These are phyloP conservation scores for Notothenia rossii DNA, from an alignment of 2,113 vertebrate species.

Conservation along the genomic window DNA sequence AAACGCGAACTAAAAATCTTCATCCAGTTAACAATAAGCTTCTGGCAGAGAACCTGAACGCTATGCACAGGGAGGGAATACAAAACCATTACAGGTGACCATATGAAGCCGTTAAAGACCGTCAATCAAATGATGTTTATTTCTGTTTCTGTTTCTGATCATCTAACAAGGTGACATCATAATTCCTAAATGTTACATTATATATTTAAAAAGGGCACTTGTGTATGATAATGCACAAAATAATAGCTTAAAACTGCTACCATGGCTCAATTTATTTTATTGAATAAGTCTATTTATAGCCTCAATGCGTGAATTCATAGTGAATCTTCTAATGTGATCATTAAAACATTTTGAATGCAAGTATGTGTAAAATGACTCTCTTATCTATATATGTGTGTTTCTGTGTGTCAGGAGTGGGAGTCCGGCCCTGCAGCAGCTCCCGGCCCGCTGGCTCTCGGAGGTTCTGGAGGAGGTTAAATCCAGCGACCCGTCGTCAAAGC, in stretches of 20 bases:
- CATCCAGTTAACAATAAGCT: too few relatives aligned
- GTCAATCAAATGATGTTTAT: too few relatives aligned
- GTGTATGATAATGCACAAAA: not conserved
- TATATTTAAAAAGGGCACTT: not conserved
- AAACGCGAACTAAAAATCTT: too few relatives aligned
- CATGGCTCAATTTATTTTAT: not conserved
- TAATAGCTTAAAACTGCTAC: not conserved
- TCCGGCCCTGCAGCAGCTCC: conserved; percentile 87
- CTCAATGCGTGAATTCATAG: not conserved
- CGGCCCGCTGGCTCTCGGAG: conserved; percentile 88
- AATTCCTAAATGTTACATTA: not conserved
- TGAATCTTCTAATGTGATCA: not conserved
- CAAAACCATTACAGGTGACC: too few relatives aligned
- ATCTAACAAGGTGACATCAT: too few relatives aligned
- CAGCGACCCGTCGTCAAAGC: conserved; percentile 91
- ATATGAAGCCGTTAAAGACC: too few relatives aligned
- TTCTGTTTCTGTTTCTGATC: too few relatives aligned
- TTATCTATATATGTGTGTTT: conserved; percentile 18
- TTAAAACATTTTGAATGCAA: not conserved
- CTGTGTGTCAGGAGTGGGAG: conserved; percentile 83
- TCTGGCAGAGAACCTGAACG: too few relatives aligned
- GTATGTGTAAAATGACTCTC: not conserved
- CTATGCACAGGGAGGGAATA: too few relatives aligned
- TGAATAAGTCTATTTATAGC: too few relatives aligned
- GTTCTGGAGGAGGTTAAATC: conserved; percentile 93